Evolutionary conservation across 2,113 vertebrate genomes (phyloP), one percentile per base, ranked within the genome.

Genomic region (Indri indri): DNA sequence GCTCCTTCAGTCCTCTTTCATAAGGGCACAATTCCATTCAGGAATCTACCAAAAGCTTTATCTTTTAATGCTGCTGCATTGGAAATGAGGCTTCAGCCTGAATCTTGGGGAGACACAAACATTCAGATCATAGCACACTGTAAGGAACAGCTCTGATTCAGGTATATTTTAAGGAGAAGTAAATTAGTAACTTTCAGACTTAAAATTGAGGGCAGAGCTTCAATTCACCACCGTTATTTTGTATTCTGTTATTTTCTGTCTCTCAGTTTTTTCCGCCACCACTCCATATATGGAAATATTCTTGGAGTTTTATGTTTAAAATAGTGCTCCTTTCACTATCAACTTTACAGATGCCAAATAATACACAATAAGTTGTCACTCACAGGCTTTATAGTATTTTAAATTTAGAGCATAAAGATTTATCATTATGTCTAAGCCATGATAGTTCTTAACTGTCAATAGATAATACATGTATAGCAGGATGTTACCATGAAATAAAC

Each of bases 261-360:
- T 74, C 13, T 93, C 34, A 74, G 1, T 37, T n/a, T 76, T 66
- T 18, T 13, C 37, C 12, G 8, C 37, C 12, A 68, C 10, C 8
- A 40, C 32, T 90, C 11, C 17, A 27, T 71, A 54, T 82, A 30
- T 34, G 86, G 73, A 83, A 74, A 94, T 16, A 52, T 87, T 95
- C n/a, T 86, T 83, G 34, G 66, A 71, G n/a, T 47, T 89, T 84
- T 91, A 66, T 73, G 89, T 82, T 95, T 87, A 54, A 89, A 90
- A 76, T 52, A 71, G 59, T 63, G 12, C 50, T 83, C 23, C 57
- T 92, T 95, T 91, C 6, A n/a, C 79, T 85, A 37, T 76, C 65
- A 88, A 17, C 3, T 66, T 95, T 71, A 81, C 30, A 85, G 34
- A 57, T 92, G 42, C 30, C 71, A 88, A 88, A 57, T 87, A 85